Conservation (phyloP, 2,797 vertebrate genomes). For the Chromobotia macracanthus region DNA sequence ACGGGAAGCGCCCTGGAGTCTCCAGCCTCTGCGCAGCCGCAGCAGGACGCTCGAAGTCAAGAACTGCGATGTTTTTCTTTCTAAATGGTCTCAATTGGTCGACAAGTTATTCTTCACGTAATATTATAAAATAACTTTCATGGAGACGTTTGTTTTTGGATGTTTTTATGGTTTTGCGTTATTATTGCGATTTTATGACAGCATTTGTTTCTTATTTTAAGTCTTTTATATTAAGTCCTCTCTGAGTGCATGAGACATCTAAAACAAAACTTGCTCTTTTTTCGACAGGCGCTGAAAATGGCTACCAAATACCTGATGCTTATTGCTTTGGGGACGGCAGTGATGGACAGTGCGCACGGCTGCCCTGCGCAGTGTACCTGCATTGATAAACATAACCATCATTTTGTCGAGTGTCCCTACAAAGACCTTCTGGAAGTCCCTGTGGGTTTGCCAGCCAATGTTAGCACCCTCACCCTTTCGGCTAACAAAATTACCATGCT, state of each 20-base stretch:
- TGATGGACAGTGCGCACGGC: constrained; percentile 71
- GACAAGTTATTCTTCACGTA: neutral
- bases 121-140: neutral
- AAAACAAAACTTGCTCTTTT: constrained; percentile 57
- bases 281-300: constrained; percentile 77
- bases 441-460: constrained; percentile 87
- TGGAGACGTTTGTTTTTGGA: no score
- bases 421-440: constrained; percentile 90
- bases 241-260: constrained; percentile 2
- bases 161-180: no score
- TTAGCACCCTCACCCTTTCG: constrained; percentile 92
- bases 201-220: neutral
- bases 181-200: no score
- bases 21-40: neutral
- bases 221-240: neutral
- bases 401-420: constrained; percentile 95
- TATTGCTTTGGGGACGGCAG: constrained; percentile 73
- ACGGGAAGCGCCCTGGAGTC: neutral
- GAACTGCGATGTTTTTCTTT: neutral
- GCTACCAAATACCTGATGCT: constrained; percentile 73
- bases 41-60: neutral
- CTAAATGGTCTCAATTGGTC: neutral
- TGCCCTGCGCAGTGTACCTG: constrained; percentile 91
- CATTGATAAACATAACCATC: constrained; percentile 88
- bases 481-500: constrained; percentile 91